phyloP scores from a whole-genome alignment of 2,797 vertebrate species.

The Poliocrania exsul region DNA sequence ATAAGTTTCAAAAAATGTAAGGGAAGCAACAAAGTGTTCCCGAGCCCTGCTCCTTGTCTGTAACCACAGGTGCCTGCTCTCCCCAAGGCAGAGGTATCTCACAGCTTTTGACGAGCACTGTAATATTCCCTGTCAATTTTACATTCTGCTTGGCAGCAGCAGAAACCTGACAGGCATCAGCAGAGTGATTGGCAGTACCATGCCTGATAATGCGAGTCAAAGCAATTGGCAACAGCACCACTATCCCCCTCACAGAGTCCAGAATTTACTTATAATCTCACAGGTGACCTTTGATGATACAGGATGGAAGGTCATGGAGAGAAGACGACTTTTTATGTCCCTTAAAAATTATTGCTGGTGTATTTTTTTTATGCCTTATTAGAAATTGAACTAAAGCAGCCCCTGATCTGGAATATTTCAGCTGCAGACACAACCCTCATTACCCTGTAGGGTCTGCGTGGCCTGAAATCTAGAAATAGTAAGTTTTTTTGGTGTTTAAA shows the following conservation, averaged over 20 bases:
- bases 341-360: neutral
- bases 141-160: slow-evolving; percentile 65
- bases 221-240: slow-evolving; percentile 64
- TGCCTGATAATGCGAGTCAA: slow-evolving; percentile 69
- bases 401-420: neutral
- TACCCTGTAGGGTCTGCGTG: fast-evolving
- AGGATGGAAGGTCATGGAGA: slow-evolving; percentile 30
- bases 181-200: slow-evolving; percentile 68
- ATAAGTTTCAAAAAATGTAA: neutral
- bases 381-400: neutral
- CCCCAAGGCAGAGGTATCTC: slow-evolving; percentile 65
- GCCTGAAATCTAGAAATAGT: neutral
- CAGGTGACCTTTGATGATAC: slow-evolving; percentile 59
- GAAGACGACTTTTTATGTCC: neutral
- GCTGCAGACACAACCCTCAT: neutral
- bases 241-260: slow-evolving; percentile 42
- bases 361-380: neutral
- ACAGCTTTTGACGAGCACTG: slow-evolving; percentile 18
- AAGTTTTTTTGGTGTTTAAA: neutral
- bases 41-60: slow-evolving; percentile 44
- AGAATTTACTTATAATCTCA: slow-evolving; percentile 48
- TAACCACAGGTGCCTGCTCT: slow-evolving; percentile 68
- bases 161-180: slow-evolving; percentile 68
- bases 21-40: slow-evolving; percentile 40
- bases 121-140: slow-evolving; percentile 72